Evolutionary conservation across 2,888 invertebrate genomes (phyloP).

Genomic region (Chydorus sphaericus): DNA sequence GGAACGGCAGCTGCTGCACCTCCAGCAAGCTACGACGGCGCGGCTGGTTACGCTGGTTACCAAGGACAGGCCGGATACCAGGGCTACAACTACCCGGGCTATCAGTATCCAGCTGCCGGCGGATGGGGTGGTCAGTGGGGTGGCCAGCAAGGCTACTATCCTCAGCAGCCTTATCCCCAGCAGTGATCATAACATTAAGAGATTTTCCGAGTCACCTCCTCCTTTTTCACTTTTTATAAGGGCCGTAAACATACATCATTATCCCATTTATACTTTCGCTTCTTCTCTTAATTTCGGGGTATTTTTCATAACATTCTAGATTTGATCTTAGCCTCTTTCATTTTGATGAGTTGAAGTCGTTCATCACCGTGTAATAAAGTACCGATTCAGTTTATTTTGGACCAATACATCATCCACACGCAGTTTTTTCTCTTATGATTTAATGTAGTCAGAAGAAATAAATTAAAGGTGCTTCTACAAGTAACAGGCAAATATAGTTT

Average conservation of each 20-base stretch:
- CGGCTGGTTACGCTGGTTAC: background rate
- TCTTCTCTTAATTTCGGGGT: no score
- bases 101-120: slow-evolving; percentile 20
- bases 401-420: slow-evolving; percentile 21
- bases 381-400: slow-evolving; percentile 20
- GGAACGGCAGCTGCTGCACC: background rate
- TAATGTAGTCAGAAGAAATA: no score
- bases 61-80: slow-evolving; percentile 8
- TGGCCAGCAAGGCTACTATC: slow-evolving; percentile 21
- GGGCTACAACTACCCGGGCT: slow-evolving; percentile 15
- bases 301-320: no score
- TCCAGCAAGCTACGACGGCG: background rate
- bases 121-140: no score
- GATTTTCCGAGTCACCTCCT: no score
- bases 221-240: no score
- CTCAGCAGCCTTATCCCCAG: slow-evolving; percentile 20
- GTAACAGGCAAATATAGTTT: slow-evolving; percentile 15
- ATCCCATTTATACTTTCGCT: no score
- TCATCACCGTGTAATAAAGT: slow-evolving; percentile 20
- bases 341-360: slow-evolving; percentile 17
- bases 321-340: slow-evolving; percentile 2
- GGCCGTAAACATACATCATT: no score
- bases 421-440: slow-evolving; percentile 14
- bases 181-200: no score
- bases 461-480: no score